Base-by-base conservation (phyloP, 2,888 invertebrate genomes). In the Eupsilia transversa region DNA sequence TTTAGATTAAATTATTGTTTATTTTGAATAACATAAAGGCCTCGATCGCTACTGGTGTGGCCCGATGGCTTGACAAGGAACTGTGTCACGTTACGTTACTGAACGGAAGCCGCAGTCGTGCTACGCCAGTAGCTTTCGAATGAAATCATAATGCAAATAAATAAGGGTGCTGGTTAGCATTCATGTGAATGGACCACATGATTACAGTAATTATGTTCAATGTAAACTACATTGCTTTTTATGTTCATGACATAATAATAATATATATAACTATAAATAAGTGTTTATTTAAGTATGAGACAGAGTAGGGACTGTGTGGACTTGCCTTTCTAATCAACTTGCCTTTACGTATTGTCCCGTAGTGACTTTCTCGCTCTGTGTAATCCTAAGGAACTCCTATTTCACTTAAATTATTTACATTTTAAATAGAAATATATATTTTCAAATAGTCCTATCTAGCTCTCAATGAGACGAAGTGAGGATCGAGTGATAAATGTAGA, bases 261-360 rank as follows among this genome's bases (percentile, higher is more conserved):
- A 90, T 88, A 89, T 91, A 87, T 89, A 89, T 89, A 89, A 77
- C 67, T 90, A 88, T 84, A 87, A 85, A 83, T 91, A 91, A 89
- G 85, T 88, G 84, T 89, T 87, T 82, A 87, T 88, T 89, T 89
- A 90, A 89, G 86, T 89, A 90, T 88, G 90, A 90, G 88, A 91
- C 91, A 75, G 83, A 92, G 89, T 93, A 91, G 91, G 91, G 91
- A 92, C 88, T 92, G 91, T 90, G 89, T 86, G 86, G 86, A 94
- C 93, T 94, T 94, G 95, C 94, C 94, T 94, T 94, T 93, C 90
- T 92, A 89, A 93, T 91, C 89, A 88, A 93, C 94, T 94, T 95
- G 95, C 94, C 94, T 94, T 91, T 91, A 88, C 89, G 86, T 91
- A 91, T 90, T 91, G 91, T 88, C 87, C 89, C 86, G 83, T 92